phyloP scores from a whole-genome alignment of 2,113 vertebrate species.

The Rhinolophus ferrumequinum region DNA sequence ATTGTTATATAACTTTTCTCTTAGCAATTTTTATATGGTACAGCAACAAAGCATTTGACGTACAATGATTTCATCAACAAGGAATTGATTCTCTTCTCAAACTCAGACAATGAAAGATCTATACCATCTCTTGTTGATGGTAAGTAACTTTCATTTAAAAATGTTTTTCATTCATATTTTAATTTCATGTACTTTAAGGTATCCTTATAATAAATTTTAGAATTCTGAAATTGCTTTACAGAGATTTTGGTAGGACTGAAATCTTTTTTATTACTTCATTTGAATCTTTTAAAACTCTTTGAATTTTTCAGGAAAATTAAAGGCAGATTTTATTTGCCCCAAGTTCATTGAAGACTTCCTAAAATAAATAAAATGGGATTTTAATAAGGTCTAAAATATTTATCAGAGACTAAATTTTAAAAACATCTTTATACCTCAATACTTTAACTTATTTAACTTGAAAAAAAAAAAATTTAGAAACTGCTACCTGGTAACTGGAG shows the following conservation, averaged over 20 bases:
- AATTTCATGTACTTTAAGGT: background rate
- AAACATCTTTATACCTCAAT: background rate
- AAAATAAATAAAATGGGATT: constrained; percentile 42
- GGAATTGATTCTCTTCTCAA: constrained; percentile 98
- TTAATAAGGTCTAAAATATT: constrained; percentile 42
- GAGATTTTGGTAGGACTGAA: background rate
- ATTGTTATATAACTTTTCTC: constrained; percentile 78
- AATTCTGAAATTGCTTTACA: constrained; percentile 44
- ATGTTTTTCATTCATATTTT: constrained; percentile 17
- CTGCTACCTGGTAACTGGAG: background rate
- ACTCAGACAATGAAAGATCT: constrained; percentile 98
- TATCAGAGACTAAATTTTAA: constrained; percentile 12
- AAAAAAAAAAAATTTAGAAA: constrained; percentile 10
- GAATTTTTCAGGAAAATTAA: constrained; percentile 51
- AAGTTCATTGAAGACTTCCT: constrained; percentile 27
- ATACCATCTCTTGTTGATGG: constrained; percentile 98
- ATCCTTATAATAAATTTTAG: constrained; percentile 24
- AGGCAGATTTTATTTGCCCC: background rate
- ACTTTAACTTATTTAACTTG: constrained; percentile 3
- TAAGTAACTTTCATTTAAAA: constrained; percentile 83
- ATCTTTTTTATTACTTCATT: constrained; percentile 40
- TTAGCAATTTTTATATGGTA: constrained; percentile 98
- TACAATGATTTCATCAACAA: constrained; percentile 99
- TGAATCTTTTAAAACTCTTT: constrained; percentile 34
- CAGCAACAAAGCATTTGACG: constrained; percentile 94